Percentiles rank a stretch among this genome's conserved stretches.
These are phyloP conservation scores for Stegodyphus mimosarum DNA, from an alignment of 1,140 invertebrate species.

Conservation along the genomic window DNA sequence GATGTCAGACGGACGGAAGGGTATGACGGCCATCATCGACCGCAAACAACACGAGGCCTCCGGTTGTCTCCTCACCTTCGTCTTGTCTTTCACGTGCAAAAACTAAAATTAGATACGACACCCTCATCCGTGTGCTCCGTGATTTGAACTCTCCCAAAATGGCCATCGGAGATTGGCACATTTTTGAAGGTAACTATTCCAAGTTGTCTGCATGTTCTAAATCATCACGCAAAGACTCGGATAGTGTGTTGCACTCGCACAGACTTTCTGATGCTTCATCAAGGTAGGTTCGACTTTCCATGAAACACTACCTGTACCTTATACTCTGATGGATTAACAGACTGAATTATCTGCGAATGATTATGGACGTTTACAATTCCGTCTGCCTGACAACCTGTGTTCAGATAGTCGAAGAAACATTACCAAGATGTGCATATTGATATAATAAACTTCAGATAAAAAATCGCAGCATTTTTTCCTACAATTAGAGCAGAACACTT, in stretches of 20 bases:
- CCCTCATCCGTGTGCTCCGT: constrained; percentile 9
- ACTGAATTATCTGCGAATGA: constrained; percentile 6
- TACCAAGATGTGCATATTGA: constrained; percentile 17
- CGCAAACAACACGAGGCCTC: not conserved
- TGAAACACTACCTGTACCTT: constrained; percentile 29
- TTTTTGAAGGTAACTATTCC: constrained; percentile 42
- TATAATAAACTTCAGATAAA: not conserved
- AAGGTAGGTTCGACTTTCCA: constrained; percentile 36
- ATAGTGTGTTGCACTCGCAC: not conserved
- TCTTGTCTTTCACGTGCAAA: constrained; percentile 44
- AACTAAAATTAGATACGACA: constrained; percentile 31
- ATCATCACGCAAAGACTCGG: no score
- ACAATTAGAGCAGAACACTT: constrained; percentile 35
- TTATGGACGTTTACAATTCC: constrained; percentile 29
- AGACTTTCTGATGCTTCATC: constrained; percentile 1
- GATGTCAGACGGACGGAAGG: constrained; percentile 54
- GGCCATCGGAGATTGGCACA: constrained; percentile 11
- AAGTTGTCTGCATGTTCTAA: not conserved
- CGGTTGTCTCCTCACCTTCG: constrained; percentile 27
- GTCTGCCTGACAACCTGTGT: constrained; percentile 53
- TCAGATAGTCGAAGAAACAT: not conserved
- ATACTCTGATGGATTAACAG: no score
- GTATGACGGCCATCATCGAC: constrained; percentile 33
- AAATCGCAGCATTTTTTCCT: constrained; percentile 12
- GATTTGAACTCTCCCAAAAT: constrained; percentile 29